Base-by-base conservation (phyloP, 2,797 vertebrate genomes). In the Galagoides demidoff region DNA sequence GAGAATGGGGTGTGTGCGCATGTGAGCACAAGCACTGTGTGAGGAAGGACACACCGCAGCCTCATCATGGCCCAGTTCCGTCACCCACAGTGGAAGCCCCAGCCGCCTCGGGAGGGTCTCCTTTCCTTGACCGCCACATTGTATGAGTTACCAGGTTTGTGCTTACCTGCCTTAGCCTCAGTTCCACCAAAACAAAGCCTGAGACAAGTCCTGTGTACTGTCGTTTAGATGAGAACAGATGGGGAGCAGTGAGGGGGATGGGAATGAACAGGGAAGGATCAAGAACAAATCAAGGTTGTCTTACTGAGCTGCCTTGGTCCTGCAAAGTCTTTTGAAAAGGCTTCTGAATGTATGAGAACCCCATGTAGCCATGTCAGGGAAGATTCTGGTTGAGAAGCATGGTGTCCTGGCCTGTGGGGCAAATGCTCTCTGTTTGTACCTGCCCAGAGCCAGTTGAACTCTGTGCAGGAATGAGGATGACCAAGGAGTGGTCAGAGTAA, bases 1-100 rank as follows among this genome's bases (percentile, higher is more conserved):
- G 66, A n/a, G 34, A 20, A 17, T 2, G 8, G 0, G 27, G 29
- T 31, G 57, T 16, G 20, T 0, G 17, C 25, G 73, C 4, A 7
- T 2, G 4, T 14, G 55, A 25, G 31, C 22, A 29, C 10, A 43
- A 43, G 39, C 39, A 43, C 2, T 14, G 16, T 20, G 23, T 22
- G 22, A 43, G 5, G 25, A 17, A 17, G 7, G 59, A 71, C 16
- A 86, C 19, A 5, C 19, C 52, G 23, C 7, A 34, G 27, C 29
- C 16, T 25, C n/a, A 4, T 8, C 19, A 9, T 7, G 7, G 1
- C 27, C 59, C 27, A 23, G 27, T 37, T 85, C 68, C 3, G 1
- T 25, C 78, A 73, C 27, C 29, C 31, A 2, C 5, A 11, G 5
- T 20, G 39, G 49, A 39, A 89, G 23, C 31, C 29, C 20, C 31